A percentile compares a stretch with the other conserved stretches of the same genome.
These are phyloP conservation scores for Martes flavigula DNA, from an alignment of 2,797 vertebrate genomes.

Conservation along the genomic window DNA sequence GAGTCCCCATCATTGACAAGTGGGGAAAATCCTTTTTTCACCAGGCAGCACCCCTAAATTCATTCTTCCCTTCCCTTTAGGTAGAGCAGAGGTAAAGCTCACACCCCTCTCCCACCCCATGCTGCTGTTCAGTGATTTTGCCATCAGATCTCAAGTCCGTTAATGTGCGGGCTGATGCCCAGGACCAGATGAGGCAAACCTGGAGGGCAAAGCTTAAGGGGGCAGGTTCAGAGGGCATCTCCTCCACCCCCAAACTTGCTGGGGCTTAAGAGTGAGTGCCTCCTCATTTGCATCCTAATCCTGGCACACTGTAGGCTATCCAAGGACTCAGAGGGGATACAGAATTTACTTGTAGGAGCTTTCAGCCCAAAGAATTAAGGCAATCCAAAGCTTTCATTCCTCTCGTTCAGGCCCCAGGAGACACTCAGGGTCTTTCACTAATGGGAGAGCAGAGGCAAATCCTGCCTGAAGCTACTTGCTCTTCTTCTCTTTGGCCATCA, in stretches of 20 bases:
- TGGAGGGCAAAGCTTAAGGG: neutral
- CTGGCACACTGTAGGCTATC: neutral
- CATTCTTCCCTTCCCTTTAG: neutral
- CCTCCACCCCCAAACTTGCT: neutral
- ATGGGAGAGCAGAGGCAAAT: neutral
- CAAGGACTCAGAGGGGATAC: neutral
- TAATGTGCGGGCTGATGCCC: neutral
- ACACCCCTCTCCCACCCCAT: accelerated
- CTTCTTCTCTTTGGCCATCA: neutral
- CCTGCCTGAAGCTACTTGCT: neutral
- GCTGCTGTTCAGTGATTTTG: neutral
- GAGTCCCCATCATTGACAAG: neutral
- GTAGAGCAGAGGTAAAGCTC: neutral
- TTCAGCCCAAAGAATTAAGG: neutral
- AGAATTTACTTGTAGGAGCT: neutral
- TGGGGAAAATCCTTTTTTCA: neutral
- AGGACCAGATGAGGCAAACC: neutral
- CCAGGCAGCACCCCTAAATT: neutral
- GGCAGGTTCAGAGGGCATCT: accelerated
- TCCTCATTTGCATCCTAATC: neutral
- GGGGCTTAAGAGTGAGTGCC: neutral
- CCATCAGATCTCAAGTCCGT: neutral
- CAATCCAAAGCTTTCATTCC: neutral
- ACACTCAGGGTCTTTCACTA: neutral
- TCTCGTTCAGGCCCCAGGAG: neutral